Evolutionary conservation across 2,113 vertebrate genomes (phyloP), one percentile per base, ranked within the genome.

Genomic region (Cololabis saira): DNA sequence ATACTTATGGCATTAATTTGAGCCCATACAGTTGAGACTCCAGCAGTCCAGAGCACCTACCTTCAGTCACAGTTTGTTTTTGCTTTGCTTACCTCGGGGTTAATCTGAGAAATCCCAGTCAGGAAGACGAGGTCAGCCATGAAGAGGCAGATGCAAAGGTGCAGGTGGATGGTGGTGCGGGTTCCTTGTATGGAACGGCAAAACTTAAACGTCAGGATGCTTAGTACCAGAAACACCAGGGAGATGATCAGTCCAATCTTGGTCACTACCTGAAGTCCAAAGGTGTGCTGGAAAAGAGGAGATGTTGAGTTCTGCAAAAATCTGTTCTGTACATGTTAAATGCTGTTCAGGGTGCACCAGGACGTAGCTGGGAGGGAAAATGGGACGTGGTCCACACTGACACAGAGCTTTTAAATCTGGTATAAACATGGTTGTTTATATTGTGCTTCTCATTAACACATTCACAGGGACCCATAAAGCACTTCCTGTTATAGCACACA

Each of bases 131-230:
- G 68, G 51, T 95, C 88, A 8, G 92, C 95, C 14, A 94, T 41
- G 60, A 96, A 95, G 76, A 97, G 95, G 74, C 93, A 93, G 74
- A 95, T 14, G 41, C 94, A 96, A 24, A 96, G 92, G 72, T 96
- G 94, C 16, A 95, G 90, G 85, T 96, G 96, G 85, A 97, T 93
- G 44, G 94, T 95, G 84, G 93, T 96, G n/a, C 95, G 94, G 0
- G 94, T 94, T 11, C 95, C 92, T 44, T 94, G 90, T 76, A 96
- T 93, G 76, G 94, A 81, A 44, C 90, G 94, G 67, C 94, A 96
- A 72, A 94, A 93, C 76, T 82, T 79, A 83, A 96, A 96, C 0
- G 95, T 96, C 76, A 95, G 67, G 83, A 96, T 94, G 84, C 92
- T 92, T 30, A 95, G 18, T 1, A 84, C 54, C 62, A 97, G 84